Conservation (phyloP, 2,797 vertebrate species). For the Enteromius mattozi region DNA sequence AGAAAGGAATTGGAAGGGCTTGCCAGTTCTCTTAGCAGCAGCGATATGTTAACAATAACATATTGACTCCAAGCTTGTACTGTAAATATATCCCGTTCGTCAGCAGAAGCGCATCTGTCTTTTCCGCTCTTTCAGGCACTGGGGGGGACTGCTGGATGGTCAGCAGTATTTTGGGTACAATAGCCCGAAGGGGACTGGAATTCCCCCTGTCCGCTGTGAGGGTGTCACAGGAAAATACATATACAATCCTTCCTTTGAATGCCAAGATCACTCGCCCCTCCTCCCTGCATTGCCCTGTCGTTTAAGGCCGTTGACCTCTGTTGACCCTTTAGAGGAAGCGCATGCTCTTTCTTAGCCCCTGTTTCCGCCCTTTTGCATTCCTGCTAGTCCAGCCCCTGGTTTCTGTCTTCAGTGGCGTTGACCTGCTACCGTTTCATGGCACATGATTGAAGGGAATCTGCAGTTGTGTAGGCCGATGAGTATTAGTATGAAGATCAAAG, state of each 20-base stretch:
- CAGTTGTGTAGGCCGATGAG: neutral
- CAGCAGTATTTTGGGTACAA: slow-evolving; percentile 62
- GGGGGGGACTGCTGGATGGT: slow-evolving; percentile 53
- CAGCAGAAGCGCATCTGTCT: slow-evolving; percentile 65
- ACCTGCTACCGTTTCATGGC: slow-evolving; percentile 18
- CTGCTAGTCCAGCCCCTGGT: neutral
- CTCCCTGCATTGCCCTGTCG: slow-evolving; percentile 60
- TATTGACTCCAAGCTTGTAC: slow-evolving; percentile 65
- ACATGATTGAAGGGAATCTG: neutral
- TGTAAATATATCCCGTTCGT: slow-evolving; percentile 80
- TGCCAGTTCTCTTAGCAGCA: slow-evolving; percentile 70
- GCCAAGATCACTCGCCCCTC: slow-evolving; percentile 67
- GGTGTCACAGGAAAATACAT: slow-evolving; percentile 74
- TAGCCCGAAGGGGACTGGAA: slow-evolving; percentile 55
- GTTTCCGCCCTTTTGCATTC: slow-evolving; percentile 1
- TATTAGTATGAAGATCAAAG: slow-evolving; percentile 24
- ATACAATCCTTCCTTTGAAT: slow-evolving; percentile 75
- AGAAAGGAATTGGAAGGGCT: slow-evolving; percentile 65
- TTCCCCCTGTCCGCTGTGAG: slow-evolving; percentile 46
- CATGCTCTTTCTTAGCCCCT: slow-evolving; percentile 54
- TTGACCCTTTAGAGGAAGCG: slow-evolving; percentile 69
- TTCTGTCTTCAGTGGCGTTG: neutral
- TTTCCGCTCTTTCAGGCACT: slow-evolving; percentile 72
- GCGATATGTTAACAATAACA: slow-evolving; percentile 73
- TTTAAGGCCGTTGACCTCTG: slow-evolving; percentile 65